Evolutionary conservation across 2,888 invertebrate species (phyloP).

Genomic region (Tipula confusa): DNA sequence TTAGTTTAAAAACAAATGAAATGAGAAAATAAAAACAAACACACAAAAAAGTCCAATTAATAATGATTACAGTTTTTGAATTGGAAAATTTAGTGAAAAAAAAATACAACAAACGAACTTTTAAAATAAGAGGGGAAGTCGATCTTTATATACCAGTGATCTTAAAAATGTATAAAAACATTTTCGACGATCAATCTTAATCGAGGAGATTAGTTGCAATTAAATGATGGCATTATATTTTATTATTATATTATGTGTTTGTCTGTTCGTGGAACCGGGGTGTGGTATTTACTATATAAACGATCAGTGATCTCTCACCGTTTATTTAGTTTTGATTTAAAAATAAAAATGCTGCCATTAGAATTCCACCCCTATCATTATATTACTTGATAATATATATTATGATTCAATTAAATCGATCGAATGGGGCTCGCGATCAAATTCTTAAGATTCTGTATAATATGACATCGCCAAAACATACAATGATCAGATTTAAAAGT

Average conservation of each 20-base stretch:
- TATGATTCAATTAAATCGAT: not conserved
- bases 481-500: not conserved
- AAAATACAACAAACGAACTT: not conserved
- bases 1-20: not conserved
- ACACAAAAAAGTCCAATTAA: not conserved
- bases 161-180: not conserved
- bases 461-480: not conserved
- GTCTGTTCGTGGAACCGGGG: not conserved
- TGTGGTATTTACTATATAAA: not conserved
- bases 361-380: not conserved
- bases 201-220: conserved; percentile 20
- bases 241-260: not conserved
- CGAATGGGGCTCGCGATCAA: not conserved
- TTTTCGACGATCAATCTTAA: conserved; percentile 3
- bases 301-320: not conserved
- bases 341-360: not conserved
- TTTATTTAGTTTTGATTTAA: not conserved
- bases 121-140: not conserved
- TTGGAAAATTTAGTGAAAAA: not conserved
- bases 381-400: not conserved
- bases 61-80: not conserved
- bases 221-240: conserved; percentile 8
- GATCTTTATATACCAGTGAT: not conserved
- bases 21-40: not conserved
- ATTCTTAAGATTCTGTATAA: not conserved